Conservation (phyloP, 2,888 invertebrate species). For the Criorhina ranunculi region DNA sequence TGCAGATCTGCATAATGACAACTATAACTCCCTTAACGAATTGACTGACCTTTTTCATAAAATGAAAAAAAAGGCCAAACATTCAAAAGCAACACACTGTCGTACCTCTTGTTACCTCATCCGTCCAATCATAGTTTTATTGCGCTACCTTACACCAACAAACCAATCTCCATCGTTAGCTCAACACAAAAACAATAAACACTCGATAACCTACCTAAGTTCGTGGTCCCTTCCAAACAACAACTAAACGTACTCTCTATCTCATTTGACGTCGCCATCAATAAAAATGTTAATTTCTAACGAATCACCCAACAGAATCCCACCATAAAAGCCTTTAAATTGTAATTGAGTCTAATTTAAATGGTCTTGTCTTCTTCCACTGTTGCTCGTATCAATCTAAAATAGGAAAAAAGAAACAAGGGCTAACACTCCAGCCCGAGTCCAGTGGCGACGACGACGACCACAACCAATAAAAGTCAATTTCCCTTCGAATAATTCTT, state of each 20-base stretch:
- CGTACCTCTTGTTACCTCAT: too few species aligned
- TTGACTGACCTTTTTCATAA: too few species aligned
- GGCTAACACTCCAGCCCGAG: background rate
- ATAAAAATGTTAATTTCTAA: slow-evolving; percentile 57
- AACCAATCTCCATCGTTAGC: slow-evolving; percentile 33
- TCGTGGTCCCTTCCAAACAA: background rate
- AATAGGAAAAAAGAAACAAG: slow-evolving; percentile 34
- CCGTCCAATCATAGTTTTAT: too few species aligned
- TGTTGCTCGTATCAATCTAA: slow-evolving; percentile 62
- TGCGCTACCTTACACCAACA: background rate
- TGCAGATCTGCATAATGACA: too few species aligned
- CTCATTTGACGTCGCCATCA: slow-evolving; percentile 49
- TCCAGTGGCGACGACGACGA: slow-evolving; percentile 2
- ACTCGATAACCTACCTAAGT: slow-evolving; percentile 8
- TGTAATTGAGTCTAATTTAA: slow-evolving; percentile 74
- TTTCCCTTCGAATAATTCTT: slow-evolving; percentile 69
- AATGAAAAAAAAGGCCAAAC: too few species aligned
- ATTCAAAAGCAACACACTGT: too few species aligned
- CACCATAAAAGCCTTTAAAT: slow-evolving; percentile 53
- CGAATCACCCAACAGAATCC: slow-evolving; percentile 45
- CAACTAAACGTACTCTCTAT: slow-evolving; percentile 38
- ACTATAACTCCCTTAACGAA: too few species aligned
- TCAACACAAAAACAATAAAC: slow-evolving; percentile 32
- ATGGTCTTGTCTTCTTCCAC: slow-evolving; percentile 46
- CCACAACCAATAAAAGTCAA: slow-evolving; percentile 50